phyloP scores from a whole-genome alignment of 2,113 vertebrate genomes.

The Callipepla squamata region DNA sequence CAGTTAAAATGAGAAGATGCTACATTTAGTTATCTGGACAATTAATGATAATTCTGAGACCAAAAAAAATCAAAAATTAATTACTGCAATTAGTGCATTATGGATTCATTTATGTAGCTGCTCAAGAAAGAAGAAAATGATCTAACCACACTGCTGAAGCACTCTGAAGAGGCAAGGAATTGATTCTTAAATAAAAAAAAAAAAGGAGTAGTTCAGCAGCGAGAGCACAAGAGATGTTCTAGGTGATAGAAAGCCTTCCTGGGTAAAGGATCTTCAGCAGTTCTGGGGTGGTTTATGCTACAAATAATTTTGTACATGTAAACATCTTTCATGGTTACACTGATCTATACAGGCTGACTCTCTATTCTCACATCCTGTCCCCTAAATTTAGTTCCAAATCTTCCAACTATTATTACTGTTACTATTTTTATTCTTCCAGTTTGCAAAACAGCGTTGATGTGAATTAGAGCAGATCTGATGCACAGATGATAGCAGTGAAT shows the following conservation, averaged over 20 bases:
- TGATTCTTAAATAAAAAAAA: neutral
- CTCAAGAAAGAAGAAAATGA: constrained; percentile 54
- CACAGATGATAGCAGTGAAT: neutral
- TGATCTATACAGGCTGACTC: neutral
- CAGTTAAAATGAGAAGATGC: neutral
- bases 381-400: constrained; percentile 8
- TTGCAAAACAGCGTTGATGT: neutral
- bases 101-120: constrained; percentile 33
- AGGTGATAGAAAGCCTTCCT: neutral
- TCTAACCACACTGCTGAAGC: neutral
- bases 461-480: constrained; percentile 15
- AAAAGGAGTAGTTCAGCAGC: neutral
- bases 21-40: neutral
- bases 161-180: constrained; percentile 1
- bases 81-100: constrained; percentile 28
- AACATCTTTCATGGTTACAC: constrained; percentile 6
- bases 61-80: neutral
- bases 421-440: constrained; percentile 23
- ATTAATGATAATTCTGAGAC: neutral
- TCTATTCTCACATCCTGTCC: neutral
- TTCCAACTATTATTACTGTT: neutral
- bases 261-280: neutral
- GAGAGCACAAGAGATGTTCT: neutral
- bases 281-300: neutral
- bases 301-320: neutral